These are phyloP conservation scores for Leptopilina clavipes DNA, from an alignment of 1,140 invertebrate genomes.

Conservation along the genomic window DNA sequence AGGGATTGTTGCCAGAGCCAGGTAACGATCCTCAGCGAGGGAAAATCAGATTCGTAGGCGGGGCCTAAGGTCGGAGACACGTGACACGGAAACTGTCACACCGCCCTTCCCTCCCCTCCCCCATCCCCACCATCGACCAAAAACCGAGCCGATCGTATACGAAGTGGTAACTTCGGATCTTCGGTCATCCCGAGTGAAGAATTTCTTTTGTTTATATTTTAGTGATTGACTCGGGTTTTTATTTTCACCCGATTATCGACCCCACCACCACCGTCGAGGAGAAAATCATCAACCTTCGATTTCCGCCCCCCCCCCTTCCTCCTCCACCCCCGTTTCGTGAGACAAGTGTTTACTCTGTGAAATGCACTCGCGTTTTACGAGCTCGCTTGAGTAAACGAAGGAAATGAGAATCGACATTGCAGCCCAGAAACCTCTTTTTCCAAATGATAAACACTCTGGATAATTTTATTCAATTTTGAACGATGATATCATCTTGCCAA, in stretches of 20 bases:
- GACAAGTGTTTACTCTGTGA: slow-evolving; percentile 19
- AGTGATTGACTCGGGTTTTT: not conserved
- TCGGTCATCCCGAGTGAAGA: slow-evolving; percentile 39
- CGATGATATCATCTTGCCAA: slow-evolving; percentile 40
- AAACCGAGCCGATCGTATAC: slow-evolving; percentile 42
- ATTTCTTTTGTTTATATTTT: slow-evolving; percentile 27
- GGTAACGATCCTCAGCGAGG: slow-evolving; percentile 56
- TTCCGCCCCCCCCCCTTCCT: not conserved
- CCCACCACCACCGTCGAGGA: not conserved
- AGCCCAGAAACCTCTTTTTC: slow-evolving; percentile 9
- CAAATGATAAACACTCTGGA: not conserved
- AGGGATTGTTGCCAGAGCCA: slow-evolving; percentile 29
- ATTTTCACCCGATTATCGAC: not conserved
- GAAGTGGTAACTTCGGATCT: slow-evolving; percentile 37
- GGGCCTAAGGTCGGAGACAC: slow-evolving; percentile 72
- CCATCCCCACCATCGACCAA: slow-evolving; percentile 49
- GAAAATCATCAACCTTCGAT: not conserved
- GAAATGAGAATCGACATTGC: not conserved
- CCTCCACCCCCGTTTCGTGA: not conserved
- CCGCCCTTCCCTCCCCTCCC: slow-evolving; percentile 67
- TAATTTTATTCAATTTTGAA: not conserved
- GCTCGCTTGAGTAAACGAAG: not conserved
- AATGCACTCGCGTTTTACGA: slow-evolving; percentile 22
- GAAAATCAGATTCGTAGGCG: slow-evolving; percentile 70
- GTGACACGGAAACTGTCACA: slow-evolving; percentile 75